A percentile compares a stretch with the other conserved stretches of the same genome.
phyloP scores from a whole-genome alignment of 2,113 vertebrate genomes.

The Vanacampus margaritifer region DNA sequence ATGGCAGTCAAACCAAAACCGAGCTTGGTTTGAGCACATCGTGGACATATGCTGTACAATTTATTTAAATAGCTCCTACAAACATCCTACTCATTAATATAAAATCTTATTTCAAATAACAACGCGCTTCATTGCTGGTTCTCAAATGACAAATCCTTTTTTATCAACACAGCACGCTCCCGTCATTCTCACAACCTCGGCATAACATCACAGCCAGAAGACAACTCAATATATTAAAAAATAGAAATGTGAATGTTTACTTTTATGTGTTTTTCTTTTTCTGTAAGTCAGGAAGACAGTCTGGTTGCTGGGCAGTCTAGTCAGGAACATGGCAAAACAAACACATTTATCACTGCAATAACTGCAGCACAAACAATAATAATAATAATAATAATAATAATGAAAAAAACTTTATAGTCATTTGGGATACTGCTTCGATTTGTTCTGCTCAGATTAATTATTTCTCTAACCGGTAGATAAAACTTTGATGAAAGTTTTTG shows the following conservation, averaged over 20 bases:
- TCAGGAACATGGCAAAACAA: conserved; percentile 13
- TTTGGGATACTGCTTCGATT: neutral
- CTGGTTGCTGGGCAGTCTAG: conserved; percentile 20
- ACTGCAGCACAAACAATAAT: conserved; percentile 12
- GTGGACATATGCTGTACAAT: neutral
- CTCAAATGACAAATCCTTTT: conserved; percentile 29
- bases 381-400: neutral
- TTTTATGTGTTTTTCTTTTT: conserved; percentile 11
- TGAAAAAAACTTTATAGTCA: neutral
- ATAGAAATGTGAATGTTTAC: conserved; percentile 14
- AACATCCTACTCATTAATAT: conserved; percentile 56
- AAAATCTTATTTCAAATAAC: conserved; percentile 39
- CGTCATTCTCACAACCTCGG: conserved; percentile 53
- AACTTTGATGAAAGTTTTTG: no score
- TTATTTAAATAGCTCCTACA: conserved; percentile 58
- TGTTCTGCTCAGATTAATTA: neutral
- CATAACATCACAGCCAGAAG: conserved; percentile 13
- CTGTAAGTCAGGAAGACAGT: conserved; percentile 49
- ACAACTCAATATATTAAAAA: conserved; percentile 33
- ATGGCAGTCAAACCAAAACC: conserved; percentile 50
- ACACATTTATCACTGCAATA: conserved; percentile 11
- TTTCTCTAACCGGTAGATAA: neutral
- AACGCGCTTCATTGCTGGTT: conserved; percentile 34
- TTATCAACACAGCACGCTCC: conserved; percentile 36
- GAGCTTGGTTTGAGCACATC: conserved; percentile 12